Evolutionary conservation across 2,888 invertebrate genomes (phyloP).

Genomic region (Therioaphis trifolii): DNA sequence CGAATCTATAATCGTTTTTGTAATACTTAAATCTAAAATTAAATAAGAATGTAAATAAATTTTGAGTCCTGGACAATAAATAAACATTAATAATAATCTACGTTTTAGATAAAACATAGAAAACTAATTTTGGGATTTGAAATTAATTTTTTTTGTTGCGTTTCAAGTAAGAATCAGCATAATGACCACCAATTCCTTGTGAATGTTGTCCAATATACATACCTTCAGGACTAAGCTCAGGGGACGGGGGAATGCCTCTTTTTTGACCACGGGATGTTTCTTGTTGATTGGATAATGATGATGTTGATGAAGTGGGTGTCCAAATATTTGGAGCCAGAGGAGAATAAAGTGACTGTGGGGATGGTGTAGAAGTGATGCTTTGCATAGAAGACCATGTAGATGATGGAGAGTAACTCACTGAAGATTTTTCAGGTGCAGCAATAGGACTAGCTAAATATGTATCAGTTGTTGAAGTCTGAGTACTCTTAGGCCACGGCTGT

Average conservation of each 20-base stretch:
- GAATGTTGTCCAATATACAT: constrained; percentile 71
- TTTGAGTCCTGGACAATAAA: constrained; percentile 18
- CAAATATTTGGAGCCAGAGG: constrained; percentile 64
- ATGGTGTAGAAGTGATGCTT: constrained; percentile 64
- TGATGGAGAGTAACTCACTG: constrained; percentile 62
- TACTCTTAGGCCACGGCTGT: constrained; percentile 51
- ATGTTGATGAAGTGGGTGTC: constrained; percentile 64
- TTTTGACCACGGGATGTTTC: constrained; percentile 68
- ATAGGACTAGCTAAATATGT: constrained; percentile 65
- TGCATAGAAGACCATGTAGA: constrained; percentile 64
- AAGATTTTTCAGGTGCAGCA: constrained; percentile 63
- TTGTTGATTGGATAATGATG: constrained; percentile 66
- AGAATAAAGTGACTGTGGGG: constrained; percentile 64
- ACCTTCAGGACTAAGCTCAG: constrained; percentile 71
- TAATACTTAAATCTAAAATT: constrained; percentile 20
- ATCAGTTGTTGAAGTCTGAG: constrained; percentile 61
- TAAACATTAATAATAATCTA: constrained; percentile 10
- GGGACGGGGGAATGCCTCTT: constrained; percentile 70
- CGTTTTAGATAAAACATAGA: constrained; percentile 34
- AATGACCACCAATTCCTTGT: constrained; percentile 72
- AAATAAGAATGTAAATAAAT: constrained; percentile 6
- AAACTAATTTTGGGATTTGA: background rate
- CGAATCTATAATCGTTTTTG: constrained; percentile 22
- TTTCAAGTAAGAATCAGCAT: constrained; percentile 71
- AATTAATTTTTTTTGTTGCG: constrained; percentile 68